phyloP scores from a whole-genome alignment of 2,113 vertebrate species.

The Gasterosteus nipponicus region DNA sequence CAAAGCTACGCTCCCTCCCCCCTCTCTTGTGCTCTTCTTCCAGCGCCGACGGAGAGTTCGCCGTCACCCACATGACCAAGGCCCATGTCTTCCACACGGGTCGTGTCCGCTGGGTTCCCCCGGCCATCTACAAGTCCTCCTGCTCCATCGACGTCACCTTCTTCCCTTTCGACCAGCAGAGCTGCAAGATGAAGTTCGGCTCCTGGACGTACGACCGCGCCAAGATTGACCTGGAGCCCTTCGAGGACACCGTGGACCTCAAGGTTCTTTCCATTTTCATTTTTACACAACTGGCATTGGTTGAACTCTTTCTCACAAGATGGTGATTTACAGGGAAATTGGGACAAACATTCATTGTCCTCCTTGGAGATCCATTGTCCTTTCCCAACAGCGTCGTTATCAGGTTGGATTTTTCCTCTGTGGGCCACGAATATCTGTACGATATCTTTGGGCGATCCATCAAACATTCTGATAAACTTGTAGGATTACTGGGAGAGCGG shows the following conservation, averaged over 20 bases:
- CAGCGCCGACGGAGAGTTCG: conserved; percentile 93
- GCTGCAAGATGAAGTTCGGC: conserved; percentile 97
- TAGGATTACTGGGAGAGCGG: conserved; percentile 95
- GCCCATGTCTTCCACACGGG: conserved; percentile 90
- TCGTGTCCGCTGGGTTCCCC: conserved; percentile 93
- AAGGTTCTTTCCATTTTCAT: conserved; percentile 48
- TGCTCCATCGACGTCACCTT: conserved; percentile 97
- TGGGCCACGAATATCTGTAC: neutral
- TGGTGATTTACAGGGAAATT: neutral
- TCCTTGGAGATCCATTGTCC: neutral
- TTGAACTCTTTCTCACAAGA: neutral
- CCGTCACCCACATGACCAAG: conserved; percentile 94
- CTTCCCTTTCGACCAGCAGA: conserved; percentile 96
- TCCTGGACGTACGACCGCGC: conserved; percentile 96
- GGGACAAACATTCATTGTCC: neutral
- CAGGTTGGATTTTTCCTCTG: neutral
- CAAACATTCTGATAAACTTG: neutral
- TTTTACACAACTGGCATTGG: neutral
- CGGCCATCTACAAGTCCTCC: conserved; percentile 95
- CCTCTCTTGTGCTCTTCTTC: neutral
- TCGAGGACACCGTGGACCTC: conserved; percentile 88
- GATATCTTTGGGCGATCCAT: too few species aligned
- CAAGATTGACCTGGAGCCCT: conserved; percentile 91
- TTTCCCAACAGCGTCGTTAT: neutral
- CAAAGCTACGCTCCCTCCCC: neutral